Conservation (phyloP, 2,797 vertebrate genomes). For the Microcaecilia unicolor region DNA sequence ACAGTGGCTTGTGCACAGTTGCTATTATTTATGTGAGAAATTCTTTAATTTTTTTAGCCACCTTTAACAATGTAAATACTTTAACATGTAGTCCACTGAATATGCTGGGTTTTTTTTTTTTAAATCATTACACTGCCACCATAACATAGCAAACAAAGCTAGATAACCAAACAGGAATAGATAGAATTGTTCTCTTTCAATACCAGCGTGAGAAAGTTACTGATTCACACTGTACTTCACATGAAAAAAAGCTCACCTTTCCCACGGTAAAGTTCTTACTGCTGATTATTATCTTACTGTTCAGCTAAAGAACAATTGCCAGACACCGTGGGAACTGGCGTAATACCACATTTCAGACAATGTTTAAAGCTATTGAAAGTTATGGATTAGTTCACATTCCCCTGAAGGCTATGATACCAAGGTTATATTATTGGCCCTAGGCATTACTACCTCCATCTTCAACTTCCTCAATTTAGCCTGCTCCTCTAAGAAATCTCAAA, state of each 20-base stretch:
- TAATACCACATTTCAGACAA: conserved; percentile 22
- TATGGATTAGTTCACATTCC: conserved; percentile 43
- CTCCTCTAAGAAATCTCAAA: no score
- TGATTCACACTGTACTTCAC: conserved; percentile 19
- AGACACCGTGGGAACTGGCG: conserved; percentile 63
- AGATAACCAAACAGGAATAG: conserved; percentile 48
- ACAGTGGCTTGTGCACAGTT: no score
- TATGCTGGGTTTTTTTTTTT: conserved; percentile 43
- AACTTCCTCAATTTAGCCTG: no score
- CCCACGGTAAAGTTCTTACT: conserved; percentile 57
- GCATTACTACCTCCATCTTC: no score
- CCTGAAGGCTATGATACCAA: neutral
- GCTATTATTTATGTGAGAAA: no score
- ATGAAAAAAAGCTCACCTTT: conserved; percentile 47
- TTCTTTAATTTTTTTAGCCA: conserved; percentile 20
- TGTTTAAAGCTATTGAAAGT: conserved; percentile 38
- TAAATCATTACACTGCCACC: conserved; percentile 55
- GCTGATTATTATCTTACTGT: conserved; percentile 42
- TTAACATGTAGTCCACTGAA: conserved; percentile 44
- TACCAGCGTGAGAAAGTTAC: conserved; percentile 68
- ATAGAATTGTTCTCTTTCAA: conserved; percentile 37
- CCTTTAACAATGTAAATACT: conserved; percentile 34
- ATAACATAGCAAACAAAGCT: conserved; percentile 59
- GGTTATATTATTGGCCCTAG: neutral
- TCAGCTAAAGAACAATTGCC: conserved; percentile 49